Percentiles rank a stretch among this genome's conserved stretches.
These are phyloP conservation scores for Synodontis membranacea DNA, from an alignment of 2,113 vertebrate genomes.

Conservation along the genomic window DNA sequence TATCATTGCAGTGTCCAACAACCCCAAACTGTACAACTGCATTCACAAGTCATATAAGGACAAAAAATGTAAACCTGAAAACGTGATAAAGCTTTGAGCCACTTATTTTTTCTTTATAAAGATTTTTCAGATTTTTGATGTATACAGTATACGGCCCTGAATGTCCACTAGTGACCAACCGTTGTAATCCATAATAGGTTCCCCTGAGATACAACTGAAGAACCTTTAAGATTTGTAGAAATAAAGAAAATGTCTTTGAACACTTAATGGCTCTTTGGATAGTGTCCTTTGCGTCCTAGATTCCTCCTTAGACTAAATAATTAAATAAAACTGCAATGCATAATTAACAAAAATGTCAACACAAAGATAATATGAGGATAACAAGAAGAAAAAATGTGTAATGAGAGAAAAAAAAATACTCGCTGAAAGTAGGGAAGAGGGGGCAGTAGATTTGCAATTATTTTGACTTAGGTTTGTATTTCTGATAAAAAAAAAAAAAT, in stretches of 20 bases:
- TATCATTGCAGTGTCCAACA: too few species aligned
- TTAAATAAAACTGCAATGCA: background rate
- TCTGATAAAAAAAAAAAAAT: background rate
- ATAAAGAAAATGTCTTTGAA: background rate
- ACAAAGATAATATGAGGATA: background rate
- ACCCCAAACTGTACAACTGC: too few species aligned
- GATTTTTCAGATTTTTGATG: too few species aligned
- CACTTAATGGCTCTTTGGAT: background rate
- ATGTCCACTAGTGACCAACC: too few species aligned
- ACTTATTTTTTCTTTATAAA: too few species aligned
- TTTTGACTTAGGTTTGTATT: constrained; percentile 1
- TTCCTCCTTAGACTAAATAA: background rate
- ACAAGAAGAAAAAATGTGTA: background rate
- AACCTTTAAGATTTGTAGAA: background rate
- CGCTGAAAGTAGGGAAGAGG: background rate
- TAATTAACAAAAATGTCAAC: background rate
- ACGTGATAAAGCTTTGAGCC: too few species aligned
- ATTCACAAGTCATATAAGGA: too few species aligned
- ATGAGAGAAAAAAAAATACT: background rate
- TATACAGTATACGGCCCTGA: too few species aligned
- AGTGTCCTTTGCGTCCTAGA: background rate
- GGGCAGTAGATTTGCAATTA: background rate
- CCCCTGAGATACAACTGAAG: background rate
- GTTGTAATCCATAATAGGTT: background rate
- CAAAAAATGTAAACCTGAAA: too few species aligned